These are phyloP conservation scores for Amiota mariae DNA, from an alignment of 2,888 invertebrate genomes.

Conservation along the genomic window DNA sequence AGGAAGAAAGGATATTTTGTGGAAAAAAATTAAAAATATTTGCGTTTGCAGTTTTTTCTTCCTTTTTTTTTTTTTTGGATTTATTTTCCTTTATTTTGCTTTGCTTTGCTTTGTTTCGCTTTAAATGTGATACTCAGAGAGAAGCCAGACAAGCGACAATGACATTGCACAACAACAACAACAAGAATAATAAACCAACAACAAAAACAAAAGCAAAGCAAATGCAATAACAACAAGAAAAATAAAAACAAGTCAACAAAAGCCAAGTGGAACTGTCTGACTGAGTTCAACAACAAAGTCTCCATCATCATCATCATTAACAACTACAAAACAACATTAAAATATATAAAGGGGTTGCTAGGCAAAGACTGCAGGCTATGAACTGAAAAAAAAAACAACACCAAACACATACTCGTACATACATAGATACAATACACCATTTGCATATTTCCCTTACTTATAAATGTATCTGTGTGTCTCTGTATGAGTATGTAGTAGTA, in stretches of 20 bases:
- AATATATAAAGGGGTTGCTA: slow-evolving; percentile 5
- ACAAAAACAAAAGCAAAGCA: not conserved
- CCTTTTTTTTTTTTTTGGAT: too few species aligned
- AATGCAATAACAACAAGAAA: not conserved
- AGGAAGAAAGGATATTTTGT: too few species aligned
- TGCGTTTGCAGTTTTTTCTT: too few species aligned
- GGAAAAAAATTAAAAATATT: too few species aligned
- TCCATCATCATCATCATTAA: too few species aligned
- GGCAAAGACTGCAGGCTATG: not conserved
- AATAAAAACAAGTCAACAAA: not conserved
- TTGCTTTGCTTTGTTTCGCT: not conserved
- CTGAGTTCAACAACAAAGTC: not conserved
- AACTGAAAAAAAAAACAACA: too few species aligned
- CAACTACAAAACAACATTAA: too few species aligned
- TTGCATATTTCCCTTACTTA: too few species aligned
- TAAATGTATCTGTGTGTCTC: too few species aligned
- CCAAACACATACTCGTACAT: not conserved
- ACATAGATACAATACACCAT: not conserved
- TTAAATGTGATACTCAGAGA: too few species aligned
- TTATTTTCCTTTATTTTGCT: too few species aligned
- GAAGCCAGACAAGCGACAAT: slow-evolving; percentile 12
- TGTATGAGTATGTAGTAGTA: not conserved
- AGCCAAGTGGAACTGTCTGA: not conserved
- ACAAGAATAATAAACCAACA: not conserved
- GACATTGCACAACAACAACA: slow-evolving; percentile 4